Conservation (phyloP, 1,140 invertebrate species). For the Pogonomyrmex barbatus region DNA sequence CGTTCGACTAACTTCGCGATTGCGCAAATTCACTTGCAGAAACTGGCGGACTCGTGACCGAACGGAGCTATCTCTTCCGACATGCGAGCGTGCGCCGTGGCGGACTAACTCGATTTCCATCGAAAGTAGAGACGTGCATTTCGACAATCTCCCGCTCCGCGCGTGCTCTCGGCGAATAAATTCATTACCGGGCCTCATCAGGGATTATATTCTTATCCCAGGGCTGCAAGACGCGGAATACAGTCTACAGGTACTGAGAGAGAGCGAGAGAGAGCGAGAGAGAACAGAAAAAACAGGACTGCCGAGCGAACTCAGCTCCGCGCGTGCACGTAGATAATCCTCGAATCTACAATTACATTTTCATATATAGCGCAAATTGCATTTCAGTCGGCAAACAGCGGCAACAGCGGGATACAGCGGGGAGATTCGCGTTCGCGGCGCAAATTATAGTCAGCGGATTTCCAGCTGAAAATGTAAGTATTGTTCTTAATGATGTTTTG, state of each 20-base stretch:
- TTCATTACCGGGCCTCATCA: slow-evolving; percentile 57
- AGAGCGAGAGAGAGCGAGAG: neutral
- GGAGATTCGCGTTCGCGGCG: neutral
- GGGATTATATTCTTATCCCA: slow-evolving; percentile 55
- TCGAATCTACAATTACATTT: slow-evolving; percentile 60
- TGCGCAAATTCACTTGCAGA: slow-evolving; percentile 61
- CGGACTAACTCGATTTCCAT: slow-evolving; percentile 58
- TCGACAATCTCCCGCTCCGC: slow-evolving; percentile 44
- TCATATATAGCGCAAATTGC: slow-evolving; percentile 60
- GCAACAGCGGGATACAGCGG: neutral
- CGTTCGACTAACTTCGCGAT: slow-evolving; percentile 41
- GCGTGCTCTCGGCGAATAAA: slow-evolving; percentile 56
- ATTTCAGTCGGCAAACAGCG: slow-evolving; percentile 56
- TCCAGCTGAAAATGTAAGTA: slow-evolving; percentile 59
- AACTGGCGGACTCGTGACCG: slow-evolving; percentile 53
- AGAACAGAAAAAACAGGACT: slow-evolving; percentile 28
- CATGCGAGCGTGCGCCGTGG: slow-evolving; percentile 10
- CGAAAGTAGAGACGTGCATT: slow-evolving; percentile 59
- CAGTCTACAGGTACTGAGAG: no score
- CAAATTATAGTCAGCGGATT: slow-evolving; percentile 59
- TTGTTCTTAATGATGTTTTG: slow-evolving; percentile 66
- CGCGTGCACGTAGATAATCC: slow-evolving; percentile 56
- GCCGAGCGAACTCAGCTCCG: slow-evolving; percentile 16
- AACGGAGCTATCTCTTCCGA: slow-evolving; percentile 28
- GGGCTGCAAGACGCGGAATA: neutral